Conservation (phyloP, 1,140 invertebrate genomes). For the Melipona quadrifasciata region DNA sequence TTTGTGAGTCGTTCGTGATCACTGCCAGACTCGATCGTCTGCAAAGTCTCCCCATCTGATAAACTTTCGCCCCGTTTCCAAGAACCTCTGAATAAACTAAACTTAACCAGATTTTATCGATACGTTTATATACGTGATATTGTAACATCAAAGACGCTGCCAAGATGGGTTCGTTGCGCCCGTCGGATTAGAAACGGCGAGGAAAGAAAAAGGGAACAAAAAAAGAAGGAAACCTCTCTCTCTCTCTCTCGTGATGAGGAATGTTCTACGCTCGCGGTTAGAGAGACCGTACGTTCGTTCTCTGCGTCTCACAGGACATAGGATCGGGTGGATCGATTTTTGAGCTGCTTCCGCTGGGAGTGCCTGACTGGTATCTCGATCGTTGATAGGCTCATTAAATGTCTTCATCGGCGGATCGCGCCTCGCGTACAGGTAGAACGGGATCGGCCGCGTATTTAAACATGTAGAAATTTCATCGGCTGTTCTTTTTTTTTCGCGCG, state of each 20-base stretch:
- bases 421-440: background rate
- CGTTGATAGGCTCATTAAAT: constrained; percentile 34
- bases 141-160: background rate
- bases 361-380: constrained; percentile 34
- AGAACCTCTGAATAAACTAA: background rate
- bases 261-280: constrained; percentile 14
- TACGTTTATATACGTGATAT: background rate
- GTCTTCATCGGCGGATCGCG: constrained; percentile 43
- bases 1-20: too few relatives aligned
- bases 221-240: constrained; percentile 22
- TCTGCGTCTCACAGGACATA: background rate
- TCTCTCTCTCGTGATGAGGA: background rate
- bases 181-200: background rate
- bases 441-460: background rate
- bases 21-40: background rate
- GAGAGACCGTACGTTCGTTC: background rate
- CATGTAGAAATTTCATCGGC: background rate
- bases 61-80: background rate
- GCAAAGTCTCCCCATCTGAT: background rate
- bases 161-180: background rate
- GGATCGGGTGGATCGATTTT: constrained; percentile 40
- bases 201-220: background rate
- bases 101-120: background rate
- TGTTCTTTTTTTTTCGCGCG: background rate
- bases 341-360: constrained; percentile 51